Percentiles rank a stretch among this genome's conserved stretches.
Evolutionary conservation across 2,888 invertebrate species (phyloP).

Genomic region (Petrophora chlorosata): DNA sequence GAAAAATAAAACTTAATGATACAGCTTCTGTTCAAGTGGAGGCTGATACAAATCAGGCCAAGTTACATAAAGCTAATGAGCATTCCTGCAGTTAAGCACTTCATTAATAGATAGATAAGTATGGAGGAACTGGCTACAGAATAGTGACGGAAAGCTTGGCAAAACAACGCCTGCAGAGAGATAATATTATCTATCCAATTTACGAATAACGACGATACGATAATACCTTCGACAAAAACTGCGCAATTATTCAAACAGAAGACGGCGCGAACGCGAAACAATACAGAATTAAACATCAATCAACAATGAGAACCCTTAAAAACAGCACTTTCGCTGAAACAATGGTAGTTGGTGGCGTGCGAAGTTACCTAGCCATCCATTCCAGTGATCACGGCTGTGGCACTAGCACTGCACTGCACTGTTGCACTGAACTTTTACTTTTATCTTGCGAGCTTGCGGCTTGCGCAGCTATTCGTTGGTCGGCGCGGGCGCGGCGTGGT

Average conservation of each 20-base stretch:
- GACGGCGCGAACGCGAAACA: constrained; percentile 26
- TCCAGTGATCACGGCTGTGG: constrained; percentile 51
- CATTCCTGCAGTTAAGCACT: neutral
- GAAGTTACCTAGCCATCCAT: constrained; percentile 72
- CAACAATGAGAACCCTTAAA: constrained; percentile 32
- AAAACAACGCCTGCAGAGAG: too few species aligned
- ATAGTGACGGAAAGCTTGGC: too few species aligned
- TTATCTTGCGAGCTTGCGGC: too few species aligned
- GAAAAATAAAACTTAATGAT: neutral
- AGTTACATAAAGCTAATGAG: neutral
- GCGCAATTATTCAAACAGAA: constrained; percentile 18
- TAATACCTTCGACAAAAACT: neutral
- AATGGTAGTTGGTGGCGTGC: constrained; percentile 38
- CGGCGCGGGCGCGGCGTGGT: constrained; percentile 35
- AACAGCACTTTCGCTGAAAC: constrained; percentile 44
- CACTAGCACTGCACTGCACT: constrained; percentile 58
- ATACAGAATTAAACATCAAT: constrained; percentile 27
- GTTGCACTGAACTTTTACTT: constrained; percentile 63
- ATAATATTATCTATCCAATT: constrained; percentile 1
- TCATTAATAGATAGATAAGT: neutral
- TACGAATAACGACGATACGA: constrained; percentile 3
- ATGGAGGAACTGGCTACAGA: too few species aligned
- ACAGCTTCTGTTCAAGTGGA: neutral
- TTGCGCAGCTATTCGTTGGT: constrained; percentile 22
- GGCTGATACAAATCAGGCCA: neutral